A percentile compares a stretch with the other conserved stretches of the same genome.
These are phyloP conservation scores for Trisateles emortualis DNA, from an alignment of 2,888 invertebrate species.

Conservation along the genomic window DNA sequence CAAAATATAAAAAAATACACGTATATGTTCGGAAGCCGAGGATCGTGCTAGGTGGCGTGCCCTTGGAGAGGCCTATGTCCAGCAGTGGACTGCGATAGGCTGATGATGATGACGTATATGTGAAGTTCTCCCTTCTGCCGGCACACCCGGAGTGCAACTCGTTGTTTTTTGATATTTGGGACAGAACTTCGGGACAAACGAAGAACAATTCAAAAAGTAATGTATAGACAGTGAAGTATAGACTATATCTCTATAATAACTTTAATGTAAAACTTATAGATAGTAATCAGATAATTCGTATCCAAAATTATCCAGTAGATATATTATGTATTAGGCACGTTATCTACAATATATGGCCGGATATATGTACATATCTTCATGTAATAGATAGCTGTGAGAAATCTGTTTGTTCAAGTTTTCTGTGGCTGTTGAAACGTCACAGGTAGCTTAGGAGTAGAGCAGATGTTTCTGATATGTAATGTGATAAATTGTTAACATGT, in stretches of 20 bases:
- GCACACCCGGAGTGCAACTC: too few relatives aligned
- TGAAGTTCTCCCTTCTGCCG: too few relatives aligned
- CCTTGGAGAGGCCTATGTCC: too few relatives aligned
- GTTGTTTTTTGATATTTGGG: too few relatives aligned
- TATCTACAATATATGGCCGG: conserved; percentile 15
- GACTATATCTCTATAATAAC: background rate
- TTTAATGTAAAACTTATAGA: conserved; percentile 2
- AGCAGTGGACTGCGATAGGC: too few relatives aligned
- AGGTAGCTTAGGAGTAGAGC: background rate
- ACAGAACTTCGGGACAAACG: too few relatives aligned
- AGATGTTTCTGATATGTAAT: background rate
- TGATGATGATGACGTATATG: too few relatives aligned
- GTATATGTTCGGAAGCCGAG: too few relatives aligned
- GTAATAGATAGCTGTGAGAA: background rate
- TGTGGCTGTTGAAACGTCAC: background rate
- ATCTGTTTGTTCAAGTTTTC: background rate
- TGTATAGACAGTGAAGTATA: too few relatives aligned
- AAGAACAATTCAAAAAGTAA: too few relatives aligned
- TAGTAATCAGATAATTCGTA: conserved; percentile 5
- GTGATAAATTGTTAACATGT: background rate
- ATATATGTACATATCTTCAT: conserved; percentile 6
- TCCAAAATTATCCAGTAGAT: conserved; percentile 8
- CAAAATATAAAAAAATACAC: too few relatives aligned
- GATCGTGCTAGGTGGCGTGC: too few relatives aligned
- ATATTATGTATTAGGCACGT: conserved; percentile 5